These are phyloP conservation scores for Talpa occidentalis DNA, from an alignment of 2,113 vertebrate species.

Conservation along the genomic window DNA sequence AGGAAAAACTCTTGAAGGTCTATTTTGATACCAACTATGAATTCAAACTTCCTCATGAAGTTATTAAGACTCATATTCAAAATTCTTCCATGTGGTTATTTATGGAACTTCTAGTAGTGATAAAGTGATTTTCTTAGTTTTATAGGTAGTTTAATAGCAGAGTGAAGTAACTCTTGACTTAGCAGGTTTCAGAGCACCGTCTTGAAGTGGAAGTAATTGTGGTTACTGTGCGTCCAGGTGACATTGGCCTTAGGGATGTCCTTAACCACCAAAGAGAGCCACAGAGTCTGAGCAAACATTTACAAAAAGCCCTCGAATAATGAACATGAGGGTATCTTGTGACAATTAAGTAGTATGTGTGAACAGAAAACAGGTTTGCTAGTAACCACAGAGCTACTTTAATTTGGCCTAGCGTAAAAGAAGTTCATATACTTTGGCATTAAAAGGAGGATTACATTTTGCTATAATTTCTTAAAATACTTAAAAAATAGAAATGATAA, in stretches of 20 bases:
- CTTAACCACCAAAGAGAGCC: constrained; percentile 10
- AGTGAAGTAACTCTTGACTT: constrained; percentile 45
- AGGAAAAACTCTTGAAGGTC: constrained; percentile 44
- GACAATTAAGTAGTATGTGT: not conserved
- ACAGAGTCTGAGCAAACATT: constrained; percentile 1
- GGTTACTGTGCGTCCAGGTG: not conserved
- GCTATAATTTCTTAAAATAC: not conserved
- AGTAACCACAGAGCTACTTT: not conserved
- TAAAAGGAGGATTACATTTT: constrained; percentile 25
- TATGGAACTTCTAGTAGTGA: constrained; percentile 38
- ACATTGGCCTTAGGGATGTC: not conserved
- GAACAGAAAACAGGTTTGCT: not conserved
- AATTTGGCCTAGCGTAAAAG: not conserved
- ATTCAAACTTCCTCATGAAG: constrained; percentile 17
- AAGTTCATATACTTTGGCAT: not conserved
- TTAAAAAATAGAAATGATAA: constrained; percentile 17
- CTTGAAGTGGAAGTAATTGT: not conserved
- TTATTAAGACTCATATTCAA: constrained; percentile 50
- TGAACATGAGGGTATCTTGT: not conserved
- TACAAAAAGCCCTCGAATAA: not conserved
- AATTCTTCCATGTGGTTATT: constrained; percentile 39
- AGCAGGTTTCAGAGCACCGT: constrained; percentile 24
- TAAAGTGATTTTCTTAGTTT: constrained; percentile 51
- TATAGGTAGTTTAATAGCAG: constrained; percentile 34
- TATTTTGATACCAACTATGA: constrained; percentile 35